Conservation (phyloP, 2,888 invertebrate genomes). For the Caradrina clavipalpis region DNA sequence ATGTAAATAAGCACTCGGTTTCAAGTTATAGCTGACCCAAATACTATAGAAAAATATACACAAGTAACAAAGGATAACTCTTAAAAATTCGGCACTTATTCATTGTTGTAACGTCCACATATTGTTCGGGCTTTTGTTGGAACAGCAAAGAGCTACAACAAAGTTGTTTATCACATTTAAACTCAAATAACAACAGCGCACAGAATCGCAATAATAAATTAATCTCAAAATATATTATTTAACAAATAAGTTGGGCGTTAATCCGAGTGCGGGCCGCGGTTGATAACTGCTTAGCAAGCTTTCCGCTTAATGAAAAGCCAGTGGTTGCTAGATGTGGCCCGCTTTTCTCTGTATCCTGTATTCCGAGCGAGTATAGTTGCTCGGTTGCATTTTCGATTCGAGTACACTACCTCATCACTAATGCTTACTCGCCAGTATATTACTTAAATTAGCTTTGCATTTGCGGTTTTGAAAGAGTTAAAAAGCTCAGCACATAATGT, state of each 20-base stretch:
- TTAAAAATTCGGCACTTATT: conserved; percentile 26
- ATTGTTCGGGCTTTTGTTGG: conserved; percentile 30
- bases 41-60: conserved; percentile 33
- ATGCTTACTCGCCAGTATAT: conserved; percentile 48
- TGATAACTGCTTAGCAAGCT: conserved; percentile 68
- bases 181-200: conserved; percentile 33
- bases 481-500: conserved; percentile 3
- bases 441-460: conserved; percentile 45
- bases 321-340: conserved; percentile 41
- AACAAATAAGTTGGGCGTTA: conserved; percentile 60
- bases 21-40: conserved; percentile 43
- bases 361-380: conserved; percentile 35
- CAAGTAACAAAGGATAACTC: conserved; percentile 35
- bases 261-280: conserved; percentile 51
- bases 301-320: conserved; percentile 67
- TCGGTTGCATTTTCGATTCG: conserved; percentile 56
- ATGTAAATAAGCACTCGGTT: conserved; percentile 43
- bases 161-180: conserved; percentile 31
- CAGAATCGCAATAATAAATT: conserved; percentile 37
- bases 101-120: conserved; percentile 24
- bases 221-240: conserved; percentile 54
- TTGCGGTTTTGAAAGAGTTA: conserved; percentile 29
- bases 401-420: conserved; percentile 49
- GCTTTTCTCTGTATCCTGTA: conserved; percentile 50
- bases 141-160: conserved; percentile 30